Base-by-base conservation (phyloP, 2,113 vertebrate genomes). In the Zeus faber region DNA sequence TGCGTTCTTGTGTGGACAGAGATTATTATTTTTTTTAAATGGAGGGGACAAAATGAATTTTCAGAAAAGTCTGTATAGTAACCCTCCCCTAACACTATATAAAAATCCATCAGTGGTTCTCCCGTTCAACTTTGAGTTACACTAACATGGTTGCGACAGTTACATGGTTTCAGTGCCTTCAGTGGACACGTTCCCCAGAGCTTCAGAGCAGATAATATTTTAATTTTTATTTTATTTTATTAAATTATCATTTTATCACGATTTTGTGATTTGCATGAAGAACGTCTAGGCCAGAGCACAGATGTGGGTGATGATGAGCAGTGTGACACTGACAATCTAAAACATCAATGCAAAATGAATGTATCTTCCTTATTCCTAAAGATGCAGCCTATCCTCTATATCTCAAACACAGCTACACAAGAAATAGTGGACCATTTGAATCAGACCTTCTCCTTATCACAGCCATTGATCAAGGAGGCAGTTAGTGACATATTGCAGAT, bases 101-200 rank as follows among this genome's bases (percentile, higher is more conserved):
- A 68, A 10, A 2, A 57, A 69, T 39, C 65, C 64, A 7, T 67
- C 48, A 23, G 58, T 80, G 17, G 14, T 0, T 14, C 72, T 63
- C 20, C 77, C 67, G 26, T 71, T 43, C 2, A 64, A 37, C 33
- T n/a, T 71, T 56, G 44, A 51, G 17, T 7, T 78, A 67, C 45
- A 37, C 46, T 8, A 77, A 70, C 55, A 77, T 77, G 65, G 35
- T 48, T 68, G 24, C 6, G 24, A 65, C 41, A 62, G 57, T 72
- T 77, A 44, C 1, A 3, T 6, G 53, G 7, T 49, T 9, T 29
- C 37, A 41, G 62, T 35, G 20, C n/a, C n/a, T n/a, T 74, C 2
- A 20, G 2, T 41, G 23, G n/a, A n/a, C n/a, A 26, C 22, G 6
- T 59, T 35, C 20, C 18, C 8, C 14, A 65, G 16, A 23, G 39